phyloP scores from a whole-genome alignment of 2,113 vertebrate species.

The Donacobius atricapilla region DNA sequence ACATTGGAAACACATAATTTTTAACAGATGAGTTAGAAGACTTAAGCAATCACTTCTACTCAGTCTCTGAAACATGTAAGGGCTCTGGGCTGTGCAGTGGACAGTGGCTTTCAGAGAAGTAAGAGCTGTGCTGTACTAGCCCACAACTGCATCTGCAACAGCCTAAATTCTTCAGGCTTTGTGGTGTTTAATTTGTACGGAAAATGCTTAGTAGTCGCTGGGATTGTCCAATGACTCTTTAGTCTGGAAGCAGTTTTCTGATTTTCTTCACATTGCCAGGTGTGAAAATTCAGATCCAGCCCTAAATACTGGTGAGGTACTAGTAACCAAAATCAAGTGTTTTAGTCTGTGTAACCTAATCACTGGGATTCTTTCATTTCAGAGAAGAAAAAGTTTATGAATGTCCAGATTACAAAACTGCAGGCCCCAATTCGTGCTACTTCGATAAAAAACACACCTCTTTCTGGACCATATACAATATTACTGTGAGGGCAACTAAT shows the following conservation, averaged over 20 bases:
- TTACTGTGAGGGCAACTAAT: slow-evolving; percentile 88
- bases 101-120: neutral
- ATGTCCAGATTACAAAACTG: slow-evolving; percentile 88
- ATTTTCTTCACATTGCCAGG: neutral
- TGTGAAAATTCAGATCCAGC: neutral
- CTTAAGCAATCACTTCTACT: neutral
- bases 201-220: neutral
- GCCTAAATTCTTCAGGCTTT: neutral
- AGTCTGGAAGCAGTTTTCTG: neutral
- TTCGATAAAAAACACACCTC: slow-evolving; percentile 88
- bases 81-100: neutral
- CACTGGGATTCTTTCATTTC: slow-evolving; percentile 60
- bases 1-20: neutral
- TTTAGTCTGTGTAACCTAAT: neutral
- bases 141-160: neutral
- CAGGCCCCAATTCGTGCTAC: slow-evolving; percentile 89
- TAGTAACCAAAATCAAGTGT: neutral
- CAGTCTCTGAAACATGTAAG: neutral
- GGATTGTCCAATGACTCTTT: neutral
- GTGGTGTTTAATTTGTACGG: neutral
- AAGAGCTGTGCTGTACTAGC: neutral
- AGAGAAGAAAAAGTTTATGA: slow-evolving; percentile 75
- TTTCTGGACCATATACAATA: slow-evolving; percentile 88
- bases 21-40: neutral
- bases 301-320: neutral